A percentile compares a stretch with the other conserved stretches of the same genome.
These are phyloP conservation scores for Brachyopa scutellaris DNA, from an alignment of 2,888 invertebrate genomes.

Conservation along the genomic window DNA sequence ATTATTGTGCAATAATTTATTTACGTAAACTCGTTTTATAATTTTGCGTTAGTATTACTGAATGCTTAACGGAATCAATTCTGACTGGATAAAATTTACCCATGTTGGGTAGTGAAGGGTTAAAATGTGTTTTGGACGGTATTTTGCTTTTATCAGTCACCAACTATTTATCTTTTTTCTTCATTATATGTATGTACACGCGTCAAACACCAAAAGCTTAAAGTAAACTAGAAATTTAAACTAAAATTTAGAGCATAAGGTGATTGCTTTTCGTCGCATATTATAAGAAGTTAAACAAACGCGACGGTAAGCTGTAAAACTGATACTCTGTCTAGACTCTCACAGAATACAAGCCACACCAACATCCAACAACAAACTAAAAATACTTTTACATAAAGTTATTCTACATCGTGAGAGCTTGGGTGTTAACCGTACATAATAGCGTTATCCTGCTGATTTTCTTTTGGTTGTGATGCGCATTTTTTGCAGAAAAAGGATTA, in stretches of 20 bases:
- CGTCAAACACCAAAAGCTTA: slow-evolving; percentile 48
- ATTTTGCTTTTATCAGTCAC: no score
- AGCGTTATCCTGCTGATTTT: slow-evolving; percentile 52
- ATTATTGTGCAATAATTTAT: no score
- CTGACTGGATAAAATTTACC: no score
- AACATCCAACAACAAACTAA: not conserved
- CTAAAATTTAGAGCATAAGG: slow-evolving; percentile 2
- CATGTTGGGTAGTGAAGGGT: no score
- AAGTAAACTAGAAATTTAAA: slow-evolving; percentile 54
- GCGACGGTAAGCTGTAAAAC: slow-evolving; percentile 12
- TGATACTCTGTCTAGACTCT: not conserved
- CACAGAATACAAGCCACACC: not conserved
- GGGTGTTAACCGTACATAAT: slow-evolving; percentile 53
- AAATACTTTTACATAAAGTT: slow-evolving; percentile 3
- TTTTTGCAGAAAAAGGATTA: slow-evolving; percentile 39
- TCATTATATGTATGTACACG: no score
- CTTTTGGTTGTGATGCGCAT: slow-evolving; percentile 43
- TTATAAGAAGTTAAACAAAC: slow-evolving; percentile 32
- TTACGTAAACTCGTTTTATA: no score
- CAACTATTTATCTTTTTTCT: no score
- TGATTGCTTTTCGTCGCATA: slow-evolving; percentile 37
- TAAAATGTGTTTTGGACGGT: no score
- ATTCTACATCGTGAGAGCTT: slow-evolving; percentile 21
- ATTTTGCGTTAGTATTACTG: no score
- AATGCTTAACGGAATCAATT: no score